These are phyloP conservation scores for Apogon hyalosoma DNA, from an alignment of 2,797 vertebrate species.

Conservation along the genomic window DNA sequence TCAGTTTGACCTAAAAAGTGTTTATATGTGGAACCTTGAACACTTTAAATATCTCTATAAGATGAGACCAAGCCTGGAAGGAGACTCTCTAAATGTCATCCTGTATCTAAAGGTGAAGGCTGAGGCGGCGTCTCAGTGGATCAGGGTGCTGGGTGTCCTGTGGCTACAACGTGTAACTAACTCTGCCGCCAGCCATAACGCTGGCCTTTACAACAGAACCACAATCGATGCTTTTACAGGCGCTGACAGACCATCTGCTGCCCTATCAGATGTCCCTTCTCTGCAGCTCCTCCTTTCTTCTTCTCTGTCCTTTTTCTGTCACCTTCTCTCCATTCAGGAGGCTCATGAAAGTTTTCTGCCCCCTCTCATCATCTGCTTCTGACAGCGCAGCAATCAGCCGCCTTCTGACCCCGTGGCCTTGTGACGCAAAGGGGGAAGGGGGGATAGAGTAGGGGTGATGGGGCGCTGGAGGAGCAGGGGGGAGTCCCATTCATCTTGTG, in stretches of 20 bases:
- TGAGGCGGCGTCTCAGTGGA: neutral
- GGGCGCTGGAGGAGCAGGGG: neutral
- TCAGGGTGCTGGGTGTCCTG: neutral
- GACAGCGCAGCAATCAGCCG: neutral
- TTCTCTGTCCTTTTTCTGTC: slow-evolving; percentile 7
- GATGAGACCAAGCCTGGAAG: neutral
- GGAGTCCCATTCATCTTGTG: slow-evolving; percentile 21
- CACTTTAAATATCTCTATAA: neutral
- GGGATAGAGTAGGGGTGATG: neutral
- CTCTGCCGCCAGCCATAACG: slow-evolving; percentile 10
- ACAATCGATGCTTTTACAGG: slow-evolving; percentile 40
- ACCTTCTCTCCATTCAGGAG: slow-evolving; percentile 5
- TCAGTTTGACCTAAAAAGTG: too few relatives aligned
- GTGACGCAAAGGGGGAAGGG: slow-evolving; percentile 7
- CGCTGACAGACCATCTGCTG: slow-evolving; percentile 37
- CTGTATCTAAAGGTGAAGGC: neutral
- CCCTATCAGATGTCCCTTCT: slow-evolving; percentile 36
- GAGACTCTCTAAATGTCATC: neutral
- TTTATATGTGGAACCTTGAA: neutral
- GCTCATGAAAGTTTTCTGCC: slow-evolving; percentile 1
- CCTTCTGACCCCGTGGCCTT: slow-evolving; percentile 17
- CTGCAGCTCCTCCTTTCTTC: slow-evolving; percentile 6
- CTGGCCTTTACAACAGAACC: slow-evolving; percentile 13
- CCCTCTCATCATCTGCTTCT: neutral
- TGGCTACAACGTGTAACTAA: slow-evolving; percentile 5